Percentiles rank a stretch among this genome's conserved stretches.
Conservation (phyloP, 2,888 invertebrate species). For the Noctua janthina region DNA sequence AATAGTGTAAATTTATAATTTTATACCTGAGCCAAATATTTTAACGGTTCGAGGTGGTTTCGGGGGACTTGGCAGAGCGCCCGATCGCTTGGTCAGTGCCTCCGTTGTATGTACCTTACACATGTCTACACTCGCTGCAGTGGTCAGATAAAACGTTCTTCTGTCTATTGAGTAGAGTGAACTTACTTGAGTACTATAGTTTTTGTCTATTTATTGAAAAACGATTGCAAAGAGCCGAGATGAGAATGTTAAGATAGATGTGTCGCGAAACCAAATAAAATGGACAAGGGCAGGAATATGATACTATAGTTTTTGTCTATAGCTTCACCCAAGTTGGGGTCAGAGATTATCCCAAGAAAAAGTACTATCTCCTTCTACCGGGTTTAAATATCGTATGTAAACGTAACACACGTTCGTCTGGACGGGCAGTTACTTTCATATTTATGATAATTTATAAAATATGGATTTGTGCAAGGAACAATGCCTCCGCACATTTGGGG, state of each 20-base stretch:
- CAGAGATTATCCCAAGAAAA: neutral
- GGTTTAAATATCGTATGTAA: neutral
- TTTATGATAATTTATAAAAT: neutral
- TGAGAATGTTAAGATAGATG: no score
- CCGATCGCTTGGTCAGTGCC: constrained; percentile 46
- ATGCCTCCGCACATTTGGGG: no score
- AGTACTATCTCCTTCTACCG: neutral
- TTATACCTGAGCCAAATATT: constrained; percentile 33
- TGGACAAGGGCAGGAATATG: no score
- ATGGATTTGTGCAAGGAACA: neutral
- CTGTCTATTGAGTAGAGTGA: neutral
- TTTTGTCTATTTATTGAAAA: neutral
- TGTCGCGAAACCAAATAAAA: no score
- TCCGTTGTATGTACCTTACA: constrained; percentile 39
- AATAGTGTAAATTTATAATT: constrained; percentile 19
- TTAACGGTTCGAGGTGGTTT: constrained; percentile 7
- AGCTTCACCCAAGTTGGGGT: neutral
- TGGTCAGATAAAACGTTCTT: constrained; percentile 10
- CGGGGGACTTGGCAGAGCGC: constrained; percentile 54
- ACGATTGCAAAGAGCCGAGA: no score
- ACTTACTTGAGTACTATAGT: neutral
- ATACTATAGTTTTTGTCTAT: neutral
- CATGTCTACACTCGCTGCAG: constrained; percentile 32
- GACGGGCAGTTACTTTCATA: neutral
- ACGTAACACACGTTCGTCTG: neutral